phyloP scores from a whole-genome alignment of 2,888 invertebrate species.

The Psylliodes chrysocephalus region DNA sequence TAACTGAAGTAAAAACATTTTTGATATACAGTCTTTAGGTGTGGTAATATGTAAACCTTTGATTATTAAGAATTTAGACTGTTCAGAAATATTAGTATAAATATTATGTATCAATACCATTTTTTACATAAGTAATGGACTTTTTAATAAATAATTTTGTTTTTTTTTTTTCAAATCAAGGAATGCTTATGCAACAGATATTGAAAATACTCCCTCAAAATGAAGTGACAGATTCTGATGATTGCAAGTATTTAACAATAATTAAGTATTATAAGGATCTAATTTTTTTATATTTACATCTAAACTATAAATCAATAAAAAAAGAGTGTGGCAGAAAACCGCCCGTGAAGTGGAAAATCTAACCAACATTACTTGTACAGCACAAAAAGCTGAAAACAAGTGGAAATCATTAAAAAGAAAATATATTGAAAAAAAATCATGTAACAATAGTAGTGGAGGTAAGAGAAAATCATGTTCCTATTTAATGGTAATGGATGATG shows the following conservation, averaged over 20 bases:
- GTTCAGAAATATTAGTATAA: too few species aligned
- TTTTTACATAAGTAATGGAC: too few species aligned
- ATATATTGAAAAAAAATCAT: not conserved
- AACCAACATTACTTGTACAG: not conserved
- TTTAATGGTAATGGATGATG: not conserved
- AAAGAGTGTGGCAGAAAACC: slow-evolving; percentile 1
- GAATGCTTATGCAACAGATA: not conserved
- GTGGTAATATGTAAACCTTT: too few species aligned
- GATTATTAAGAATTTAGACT: too few species aligned
- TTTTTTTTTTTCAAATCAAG: not conserved
- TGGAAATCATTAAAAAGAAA: slow-evolving; percentile 9
- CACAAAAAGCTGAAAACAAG: not conserved
- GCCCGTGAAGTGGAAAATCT: not conserved
- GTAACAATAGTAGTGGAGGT: not conserved
- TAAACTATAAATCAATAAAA: not conserved
- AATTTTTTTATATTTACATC: too few species aligned
- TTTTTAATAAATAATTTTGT: too few species aligned
- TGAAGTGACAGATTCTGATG: not conserved
- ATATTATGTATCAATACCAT: too few species aligned
- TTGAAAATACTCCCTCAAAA: too few species aligned
- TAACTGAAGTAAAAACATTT: too few species aligned
- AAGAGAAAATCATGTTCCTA: slow-evolving; percentile 3
- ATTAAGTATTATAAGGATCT: too few species aligned
- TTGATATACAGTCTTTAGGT: too few species aligned
- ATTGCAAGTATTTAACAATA: too few species aligned